Percentiles rank a stretch among this genome's conserved stretches.
phyloP scores from a whole-genome alignment of 2,797 vertebrate genomes.

The Tragopan temminckii region DNA sequence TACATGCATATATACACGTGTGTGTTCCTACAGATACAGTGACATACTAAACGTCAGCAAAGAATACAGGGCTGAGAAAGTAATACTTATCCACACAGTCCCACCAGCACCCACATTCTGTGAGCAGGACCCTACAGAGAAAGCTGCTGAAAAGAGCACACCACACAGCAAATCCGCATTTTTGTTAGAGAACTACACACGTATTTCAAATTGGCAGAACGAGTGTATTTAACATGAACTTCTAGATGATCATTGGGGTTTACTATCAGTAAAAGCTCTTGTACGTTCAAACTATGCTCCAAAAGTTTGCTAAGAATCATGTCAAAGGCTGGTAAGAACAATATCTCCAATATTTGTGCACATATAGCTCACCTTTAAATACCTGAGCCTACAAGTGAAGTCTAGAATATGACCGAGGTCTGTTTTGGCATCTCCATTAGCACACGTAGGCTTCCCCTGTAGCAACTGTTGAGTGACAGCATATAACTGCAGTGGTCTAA shows the following conservation, averaged over 20 bases:
- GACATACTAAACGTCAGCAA: background rate
- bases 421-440: slow-evolving; percentile 93
- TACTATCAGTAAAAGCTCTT: background rate
- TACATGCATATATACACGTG: background rate
- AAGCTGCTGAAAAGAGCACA: background rate
- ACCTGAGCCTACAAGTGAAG: slow-evolving; percentile 96
- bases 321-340: background rate
- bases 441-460: slow-evolving; percentile 92
- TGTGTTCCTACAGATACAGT: background rate
- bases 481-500: slow-evolving; percentile 92
- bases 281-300: background rate
- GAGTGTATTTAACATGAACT: background rate
- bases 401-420: slow-evolving; percentile 98
- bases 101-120: background rate
- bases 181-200: background rate
- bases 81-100: background rate
- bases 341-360: background rate
- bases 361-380: slow-evolving; percentile 90
- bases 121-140: background rate
- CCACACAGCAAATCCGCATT: background rate
- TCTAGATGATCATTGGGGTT: background rate
- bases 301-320: background rate
- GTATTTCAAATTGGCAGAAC: background rate
- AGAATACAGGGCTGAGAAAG: background rate
- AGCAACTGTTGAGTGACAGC: slow-evolving; percentile 92